Conservation (phyloP, 2,797 vertebrate genomes). For the Gymnodraco acuticeps region DNA sequence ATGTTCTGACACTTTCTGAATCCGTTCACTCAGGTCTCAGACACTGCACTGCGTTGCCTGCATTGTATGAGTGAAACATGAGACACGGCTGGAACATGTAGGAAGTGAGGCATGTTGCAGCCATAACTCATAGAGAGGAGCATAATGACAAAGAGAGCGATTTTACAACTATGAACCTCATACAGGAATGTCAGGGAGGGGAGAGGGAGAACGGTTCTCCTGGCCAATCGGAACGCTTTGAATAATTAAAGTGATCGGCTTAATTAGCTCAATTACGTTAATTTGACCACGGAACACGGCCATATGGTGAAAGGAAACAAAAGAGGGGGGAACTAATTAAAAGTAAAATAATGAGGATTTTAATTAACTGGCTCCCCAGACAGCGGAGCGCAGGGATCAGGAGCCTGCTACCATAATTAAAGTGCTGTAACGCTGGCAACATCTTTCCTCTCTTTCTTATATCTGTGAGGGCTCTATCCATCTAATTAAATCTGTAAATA, state of each 20-base stretch:
- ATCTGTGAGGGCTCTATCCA: conserved; percentile 88
- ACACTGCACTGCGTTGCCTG: not conserved
- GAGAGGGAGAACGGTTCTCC: conserved; percentile 79
- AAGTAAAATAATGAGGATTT: conserved; percentile 94
- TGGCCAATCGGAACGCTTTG: conserved; percentile 88
- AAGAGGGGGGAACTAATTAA: conserved; percentile 93
- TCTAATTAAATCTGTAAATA: conserved; percentile 93
- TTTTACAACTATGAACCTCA: conserved; percentile 79
- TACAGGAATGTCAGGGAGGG: conserved; percentile 80
- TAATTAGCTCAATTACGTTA: conserved; percentile 94
- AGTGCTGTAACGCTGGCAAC: conserved; percentile 90
- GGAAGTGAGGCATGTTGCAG: conserved; percentile 57
- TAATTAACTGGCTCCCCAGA: conserved; percentile 92
- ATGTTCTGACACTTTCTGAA: conserved; percentile 28
- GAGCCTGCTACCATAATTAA: conserved; percentile 89
- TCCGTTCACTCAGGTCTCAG: conserved; percentile 9
- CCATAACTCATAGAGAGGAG: conserved; percentile 67
- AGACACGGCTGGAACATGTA: conserved; percentile 59
- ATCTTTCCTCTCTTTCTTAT: conserved; percentile 86
- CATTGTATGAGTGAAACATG: conserved; percentile 54
- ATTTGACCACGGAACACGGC: conserved; percentile 91
- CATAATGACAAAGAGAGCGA: conserved; percentile 73
- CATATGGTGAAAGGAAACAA: conserved; percentile 92
- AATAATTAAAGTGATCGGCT: conserved; percentile 93
- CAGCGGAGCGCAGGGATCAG: conserved; percentile 87